phyloP scores from a whole-genome alignment of 2,888 invertebrate genomes.

The Rhogogaster chlorosoma region DNA sequence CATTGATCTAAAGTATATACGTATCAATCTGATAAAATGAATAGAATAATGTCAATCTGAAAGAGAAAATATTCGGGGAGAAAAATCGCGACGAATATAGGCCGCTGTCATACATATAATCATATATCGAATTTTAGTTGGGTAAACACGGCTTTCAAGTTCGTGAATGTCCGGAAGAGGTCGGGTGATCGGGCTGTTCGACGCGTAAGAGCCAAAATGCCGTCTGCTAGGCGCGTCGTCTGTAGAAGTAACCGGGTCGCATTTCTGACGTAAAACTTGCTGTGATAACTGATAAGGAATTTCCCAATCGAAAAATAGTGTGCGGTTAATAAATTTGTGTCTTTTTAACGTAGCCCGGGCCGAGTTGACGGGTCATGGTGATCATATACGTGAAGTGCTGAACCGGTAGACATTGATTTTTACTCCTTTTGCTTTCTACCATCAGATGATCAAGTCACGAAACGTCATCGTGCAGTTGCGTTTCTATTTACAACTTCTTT shows the following conservation, averaged over 20 bases:
- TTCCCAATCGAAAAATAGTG: slow-evolving; percentile 22
- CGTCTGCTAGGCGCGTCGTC: slow-evolving; percentile 76
- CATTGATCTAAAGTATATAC: not conserved
- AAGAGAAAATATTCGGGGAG: not conserved
- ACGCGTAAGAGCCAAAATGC: slow-evolving; percentile 69
- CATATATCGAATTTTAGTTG: slow-evolving; percentile 47
- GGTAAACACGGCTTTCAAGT: slow-evolving; percentile 47
- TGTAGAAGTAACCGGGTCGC: slow-evolving; percentile 68
- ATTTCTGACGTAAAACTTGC: slow-evolving; percentile 70
- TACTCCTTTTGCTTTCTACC: slow-evolving; percentile 62
- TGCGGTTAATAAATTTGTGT: not conserved
- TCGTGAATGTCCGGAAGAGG: slow-evolving; percentile 30
- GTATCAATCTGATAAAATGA: not conserved
- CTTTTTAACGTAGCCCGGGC: not conserved
- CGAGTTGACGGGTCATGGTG: slow-evolving; percentile 19
- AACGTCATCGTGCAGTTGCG: slow-evolving; percentile 63
- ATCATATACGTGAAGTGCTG: slow-evolving; percentile 35
- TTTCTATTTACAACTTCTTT: slow-evolving; percentile 36
- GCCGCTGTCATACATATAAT: not conserved
- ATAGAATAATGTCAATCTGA: not conserved
- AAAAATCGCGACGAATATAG: slow-evolving; percentile 17
- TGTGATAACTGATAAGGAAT: slow-evolving; percentile 66
- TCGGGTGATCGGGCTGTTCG: slow-evolving; percentile 61
- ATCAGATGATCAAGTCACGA: slow-evolving; percentile 65
- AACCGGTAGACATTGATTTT: slow-evolving; percentile 73